These are phyloP conservation scores for Aethes cnicana DNA, from an alignment of 2,888 invertebrate genomes.

Conservation along the genomic window DNA sequence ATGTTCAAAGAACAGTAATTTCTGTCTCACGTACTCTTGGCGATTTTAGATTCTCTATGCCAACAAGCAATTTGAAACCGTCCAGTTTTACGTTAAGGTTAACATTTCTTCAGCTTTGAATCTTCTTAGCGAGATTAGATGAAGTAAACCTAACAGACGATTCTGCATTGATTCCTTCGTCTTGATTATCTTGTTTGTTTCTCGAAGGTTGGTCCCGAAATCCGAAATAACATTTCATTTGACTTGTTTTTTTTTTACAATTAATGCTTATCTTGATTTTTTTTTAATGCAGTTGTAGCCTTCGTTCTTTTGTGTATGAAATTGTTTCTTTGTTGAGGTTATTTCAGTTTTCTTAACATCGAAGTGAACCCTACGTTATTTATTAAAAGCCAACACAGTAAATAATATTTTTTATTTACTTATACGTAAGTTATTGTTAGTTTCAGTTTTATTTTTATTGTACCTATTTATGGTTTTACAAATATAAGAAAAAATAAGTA, in stretches of 20 bases:
- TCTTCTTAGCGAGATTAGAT: slow-evolving; percentile 16
- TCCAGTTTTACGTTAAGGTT: neutral
- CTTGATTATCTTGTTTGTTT: slow-evolving; percentile 26
- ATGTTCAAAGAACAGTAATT: slow-evolving; percentile 16
- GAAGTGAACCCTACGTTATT: too few species aligned
- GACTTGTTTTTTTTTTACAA: neutral
- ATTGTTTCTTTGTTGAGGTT: too few species aligned
- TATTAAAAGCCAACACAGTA: too few species aligned
- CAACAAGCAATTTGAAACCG: neutral
- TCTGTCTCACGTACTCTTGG: slow-evolving; percentile 9
- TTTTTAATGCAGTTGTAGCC: too few species aligned
- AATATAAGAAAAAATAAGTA: too few species aligned
- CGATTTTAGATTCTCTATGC: slow-evolving; percentile 13
- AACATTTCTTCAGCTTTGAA: neutral
- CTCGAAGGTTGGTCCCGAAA: slow-evolving; percentile 5
- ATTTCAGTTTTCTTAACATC: too few species aligned
- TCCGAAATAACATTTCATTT: neutral
- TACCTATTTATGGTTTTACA: too few species aligned
- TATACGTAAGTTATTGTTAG: too few species aligned
- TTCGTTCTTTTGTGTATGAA: too few species aligned
- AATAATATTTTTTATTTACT: too few species aligned
- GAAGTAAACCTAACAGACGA: slow-evolving; percentile 16
- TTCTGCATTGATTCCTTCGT: slow-evolving; percentile 24
- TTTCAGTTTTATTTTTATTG: too few species aligned
- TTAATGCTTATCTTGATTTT: too few species aligned